phyloP scores from a whole-genome alignment of 1,140 invertebrate genomes.

The Drosophila nasuta region DNA sequence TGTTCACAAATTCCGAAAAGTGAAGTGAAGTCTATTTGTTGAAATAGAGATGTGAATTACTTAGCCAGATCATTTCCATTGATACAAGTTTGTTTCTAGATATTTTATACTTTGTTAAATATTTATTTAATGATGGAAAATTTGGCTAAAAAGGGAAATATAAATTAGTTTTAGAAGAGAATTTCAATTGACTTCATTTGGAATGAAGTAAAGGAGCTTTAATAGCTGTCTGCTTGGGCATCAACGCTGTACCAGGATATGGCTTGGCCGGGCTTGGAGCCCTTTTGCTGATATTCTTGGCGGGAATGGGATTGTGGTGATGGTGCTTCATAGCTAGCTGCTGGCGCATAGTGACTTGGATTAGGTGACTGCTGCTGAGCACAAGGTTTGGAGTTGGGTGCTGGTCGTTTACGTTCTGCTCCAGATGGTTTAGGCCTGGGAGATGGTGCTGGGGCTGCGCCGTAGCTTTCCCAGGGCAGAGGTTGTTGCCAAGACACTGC shows the following conservation, averaged over 20 bases:
- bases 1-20: no score
- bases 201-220: neutral
- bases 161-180: neutral
- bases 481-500: constrained; percentile 52
- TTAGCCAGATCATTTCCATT: no score
- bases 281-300: constrained; percentile 12
- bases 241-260: constrained; percentile 43
- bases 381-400: constrained; percentile 16
- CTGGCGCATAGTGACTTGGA: constrained; percentile 1
- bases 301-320: constrained; percentile 19
- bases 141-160: constrained; percentile 11
- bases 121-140: constrained; percentile 9
- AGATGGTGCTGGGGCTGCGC: constrained; percentile 16
- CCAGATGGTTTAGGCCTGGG: constrained; percentile 4
- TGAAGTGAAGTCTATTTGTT: no score
- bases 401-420: neutral
- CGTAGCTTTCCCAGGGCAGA: constrained; percentile 57
- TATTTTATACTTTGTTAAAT: neutral
- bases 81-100: neutral
- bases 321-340: constrained; percentile 9
- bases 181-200: neutral
- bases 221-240: constrained; percentile 33
- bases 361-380: constrained; percentile 3
- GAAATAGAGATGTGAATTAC: no score
- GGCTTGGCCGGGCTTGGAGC: neutral